Evolutionary conservation across 2,888 invertebrate species (phyloP).

Genomic region (Chamaedrilus cognettii): DNA sequence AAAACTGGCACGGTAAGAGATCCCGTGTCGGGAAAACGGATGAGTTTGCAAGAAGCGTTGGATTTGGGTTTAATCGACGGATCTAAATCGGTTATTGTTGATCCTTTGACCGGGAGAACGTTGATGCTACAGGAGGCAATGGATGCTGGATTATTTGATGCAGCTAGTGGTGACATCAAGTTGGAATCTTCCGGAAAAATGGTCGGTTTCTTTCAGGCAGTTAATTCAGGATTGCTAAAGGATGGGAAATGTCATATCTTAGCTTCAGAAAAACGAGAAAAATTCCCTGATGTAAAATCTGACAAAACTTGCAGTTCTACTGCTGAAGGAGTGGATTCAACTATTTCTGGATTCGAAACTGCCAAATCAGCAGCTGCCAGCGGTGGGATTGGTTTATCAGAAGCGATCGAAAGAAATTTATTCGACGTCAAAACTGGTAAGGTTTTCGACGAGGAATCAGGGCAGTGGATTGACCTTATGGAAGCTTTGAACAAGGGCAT

Average conservation of each 20-base stretch:
- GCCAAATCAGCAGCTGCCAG: too few relatives aligned
- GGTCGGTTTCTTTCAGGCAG: conserved; percentile 10
- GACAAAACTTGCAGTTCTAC: too few relatives aligned
- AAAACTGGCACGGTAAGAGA: conserved; percentile 80
- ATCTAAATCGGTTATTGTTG: conserved; percentile 34
- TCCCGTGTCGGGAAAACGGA: conserved; percentile 74
- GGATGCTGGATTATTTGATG: conserved; percentile 21
- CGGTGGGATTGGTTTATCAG: conserved; percentile 67
- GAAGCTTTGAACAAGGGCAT: conserved; percentile 50
- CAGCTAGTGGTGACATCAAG: neutral
- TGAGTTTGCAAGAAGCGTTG: conserved; percentile 68
- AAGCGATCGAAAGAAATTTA: conserved; percentile 78
- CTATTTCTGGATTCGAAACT: too few relatives aligned
- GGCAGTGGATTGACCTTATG: conserved; percentile 44
- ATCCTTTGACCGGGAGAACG: conserved; percentile 35
- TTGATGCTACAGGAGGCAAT: conserved; percentile 61
- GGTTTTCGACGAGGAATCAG: conserved; percentile 74
- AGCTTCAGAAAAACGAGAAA: too few relatives aligned
- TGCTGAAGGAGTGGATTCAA: too few relatives aligned
- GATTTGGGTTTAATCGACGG: conserved; percentile 36
- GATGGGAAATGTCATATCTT: conserved; percentile 50
- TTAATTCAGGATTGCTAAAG: conserved; percentile 72
- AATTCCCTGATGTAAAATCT: too few relatives aligned
- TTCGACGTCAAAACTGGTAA: conserved; percentile 82
- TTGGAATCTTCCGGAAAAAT: neutral